A percentile compares a stretch with the other conserved stretches of the same genome.
These are phyloP conservation scores for Eremobia ochroleuca DNA, from an alignment of 2,888 invertebrate species.

Conservation along the genomic window DNA sequence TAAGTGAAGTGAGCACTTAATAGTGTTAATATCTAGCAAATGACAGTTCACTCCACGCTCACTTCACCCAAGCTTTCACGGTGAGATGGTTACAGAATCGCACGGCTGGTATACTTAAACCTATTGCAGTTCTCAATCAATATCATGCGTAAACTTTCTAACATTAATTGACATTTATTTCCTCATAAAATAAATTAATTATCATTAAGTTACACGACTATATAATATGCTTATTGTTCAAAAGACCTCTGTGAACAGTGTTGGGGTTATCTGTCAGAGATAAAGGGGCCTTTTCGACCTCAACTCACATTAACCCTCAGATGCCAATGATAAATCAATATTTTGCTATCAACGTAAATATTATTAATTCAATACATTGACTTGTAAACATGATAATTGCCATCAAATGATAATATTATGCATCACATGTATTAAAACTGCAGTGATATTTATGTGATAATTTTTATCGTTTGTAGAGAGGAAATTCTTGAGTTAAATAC, in stretches of 20 bases:
- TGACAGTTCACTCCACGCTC: too few relatives aligned
- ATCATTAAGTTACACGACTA: conserved; percentile 6
- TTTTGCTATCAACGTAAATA: conserved; percentile 45
- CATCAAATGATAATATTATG: conserved; percentile 32
- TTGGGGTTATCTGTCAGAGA: conserved; percentile 54
- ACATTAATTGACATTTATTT: not conserved
- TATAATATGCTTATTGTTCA: conserved; percentile 36
- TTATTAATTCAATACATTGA: conserved; percentile 20
- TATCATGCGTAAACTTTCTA: not conserved
- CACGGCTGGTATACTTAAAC: too few relatives aligned
- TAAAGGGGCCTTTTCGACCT: conserved; percentile 53
- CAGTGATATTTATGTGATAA: conserved; percentile 27
- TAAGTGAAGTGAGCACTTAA: too few relatives aligned
- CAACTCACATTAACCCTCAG: conserved; percentile 38
- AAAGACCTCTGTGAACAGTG: conserved; percentile 29
- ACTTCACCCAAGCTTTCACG: too few relatives aligned
- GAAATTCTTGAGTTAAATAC: conserved; percentile 23
- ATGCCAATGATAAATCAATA: conserved; percentile 35
- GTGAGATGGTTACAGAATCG: too few relatives aligned
- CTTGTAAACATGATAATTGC: conserved; percentile 41
- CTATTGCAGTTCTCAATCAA: not conserved
- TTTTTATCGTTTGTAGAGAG: conserved; percentile 8
- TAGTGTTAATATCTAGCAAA: too few relatives aligned
- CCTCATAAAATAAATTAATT: conserved; percentile 1
- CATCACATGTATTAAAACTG: conserved; percentile 2